Percentiles rank a stretch among this genome's conserved stretches.
Conservation (phyloP, 1,140 invertebrate genomes). For the Galleria mellonella region DNA sequence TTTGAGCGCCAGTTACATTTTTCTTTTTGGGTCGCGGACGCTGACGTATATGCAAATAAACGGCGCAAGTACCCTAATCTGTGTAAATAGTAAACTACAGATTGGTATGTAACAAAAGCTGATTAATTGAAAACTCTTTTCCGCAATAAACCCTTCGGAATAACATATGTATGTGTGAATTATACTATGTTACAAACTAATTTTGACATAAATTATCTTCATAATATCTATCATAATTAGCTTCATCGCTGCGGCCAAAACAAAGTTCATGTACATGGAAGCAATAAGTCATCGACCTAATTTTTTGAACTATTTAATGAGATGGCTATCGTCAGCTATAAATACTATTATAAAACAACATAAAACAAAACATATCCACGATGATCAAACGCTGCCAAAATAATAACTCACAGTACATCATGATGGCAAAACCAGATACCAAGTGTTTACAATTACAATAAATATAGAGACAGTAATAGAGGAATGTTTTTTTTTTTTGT, state of each 20-base stretch:
- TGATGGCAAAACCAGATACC: constrained; percentile 32
- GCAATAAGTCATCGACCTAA: constrained; percentile 57
- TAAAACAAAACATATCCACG: constrained; percentile 61
- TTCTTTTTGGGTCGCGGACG: background rate
- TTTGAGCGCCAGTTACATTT: constrained; percentile 11
- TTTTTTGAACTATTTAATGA: constrained; percentile 55
- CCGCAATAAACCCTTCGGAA: too few species aligned
- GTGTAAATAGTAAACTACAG: too few species aligned
- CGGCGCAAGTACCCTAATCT: too few species aligned
- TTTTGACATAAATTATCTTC: too few species aligned
- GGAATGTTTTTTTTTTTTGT: too few species aligned
- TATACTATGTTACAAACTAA: too few species aligned
- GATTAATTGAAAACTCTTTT: too few species aligned
- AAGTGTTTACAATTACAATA: constrained; percentile 37
- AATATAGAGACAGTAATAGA: constrained; percentile 16
- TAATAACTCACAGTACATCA: constrained; percentile 40
- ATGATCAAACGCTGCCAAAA: constrained; percentile 56
- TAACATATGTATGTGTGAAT: too few species aligned
- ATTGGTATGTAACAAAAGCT: too few species aligned
- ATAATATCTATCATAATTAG: too few species aligned
- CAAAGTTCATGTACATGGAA: constrained; percentile 25
- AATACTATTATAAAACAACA: constrained; percentile 53
- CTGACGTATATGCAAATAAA: too few species aligned
- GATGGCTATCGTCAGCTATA: constrained; percentile 52
- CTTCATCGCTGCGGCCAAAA: too few species aligned